Conservation (phyloP, 2,113 vertebrate species). For the Alexandromys fortis region DNA sequence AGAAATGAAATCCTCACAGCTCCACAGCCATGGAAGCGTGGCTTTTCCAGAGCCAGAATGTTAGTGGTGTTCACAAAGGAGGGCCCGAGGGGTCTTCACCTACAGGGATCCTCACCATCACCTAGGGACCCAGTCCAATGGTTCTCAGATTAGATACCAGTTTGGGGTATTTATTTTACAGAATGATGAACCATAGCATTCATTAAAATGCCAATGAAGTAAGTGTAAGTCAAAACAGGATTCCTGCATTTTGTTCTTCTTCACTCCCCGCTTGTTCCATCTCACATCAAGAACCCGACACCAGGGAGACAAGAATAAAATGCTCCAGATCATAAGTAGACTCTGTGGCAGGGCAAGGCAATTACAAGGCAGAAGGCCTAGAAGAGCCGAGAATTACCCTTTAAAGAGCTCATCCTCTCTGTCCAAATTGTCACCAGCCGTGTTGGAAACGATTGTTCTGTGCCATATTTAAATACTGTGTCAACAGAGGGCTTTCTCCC, state of each 20-base stretch:
- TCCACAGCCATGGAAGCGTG: not conserved
- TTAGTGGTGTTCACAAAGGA: fast-evolving
- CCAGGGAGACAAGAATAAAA: not conserved
- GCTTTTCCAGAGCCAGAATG: not conserved
- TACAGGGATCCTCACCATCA: fast-evolving
- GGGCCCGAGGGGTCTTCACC: not conserved
- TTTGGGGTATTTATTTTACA: not conserved
- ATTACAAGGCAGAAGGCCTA: not conserved
- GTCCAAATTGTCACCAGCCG: not conserved
- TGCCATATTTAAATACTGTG: not conserved
- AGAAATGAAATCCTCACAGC: slow-evolving; percentile 36
- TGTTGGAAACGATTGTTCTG: not conserved
- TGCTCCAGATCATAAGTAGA: not conserved
- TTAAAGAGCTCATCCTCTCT: not conserved
- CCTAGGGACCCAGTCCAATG: not conserved
- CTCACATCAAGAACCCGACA: not conserved
- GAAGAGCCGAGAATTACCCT: not conserved
- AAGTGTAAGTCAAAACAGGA: slow-evolving; percentile 21
- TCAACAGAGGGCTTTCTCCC: not conserved
- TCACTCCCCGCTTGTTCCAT: not conserved
- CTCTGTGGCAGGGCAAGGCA: not conserved
- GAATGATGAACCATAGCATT: not conserved
- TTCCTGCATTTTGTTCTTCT: slow-evolving; percentile 9
- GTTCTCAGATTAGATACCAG: not conserved
- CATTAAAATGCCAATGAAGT: not conserved